A percentile compares a stretch with the other conserved stretches of the same genome.
These are phyloP conservation scores for Blennius ocellaris DNA, from an alignment of 2,113 vertebrate genomes.

Conservation along the genomic window DNA sequence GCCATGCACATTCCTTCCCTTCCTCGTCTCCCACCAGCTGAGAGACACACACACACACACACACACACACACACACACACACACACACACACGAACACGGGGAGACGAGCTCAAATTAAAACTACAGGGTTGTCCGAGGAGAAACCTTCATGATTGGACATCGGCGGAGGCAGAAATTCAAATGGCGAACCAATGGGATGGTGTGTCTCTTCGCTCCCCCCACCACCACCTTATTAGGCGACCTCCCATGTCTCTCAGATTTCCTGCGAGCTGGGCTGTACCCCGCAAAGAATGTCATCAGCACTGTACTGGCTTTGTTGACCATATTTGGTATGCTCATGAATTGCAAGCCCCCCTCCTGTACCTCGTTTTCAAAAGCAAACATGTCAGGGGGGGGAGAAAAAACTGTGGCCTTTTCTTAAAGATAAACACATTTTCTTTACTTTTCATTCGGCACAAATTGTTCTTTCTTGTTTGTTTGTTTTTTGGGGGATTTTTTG, in stretches of 20 bases:
- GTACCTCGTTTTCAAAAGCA: conserved; percentile 35
- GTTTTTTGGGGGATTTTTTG: not conserved
- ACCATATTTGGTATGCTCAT: conserved; percentile 82
- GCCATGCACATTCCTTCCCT: conserved; percentile 83
- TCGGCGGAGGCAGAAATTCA: conserved; percentile 75
- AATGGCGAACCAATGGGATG: conserved; percentile 76
- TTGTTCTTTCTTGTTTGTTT: not conserved
- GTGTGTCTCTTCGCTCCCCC: conserved; percentile 60
- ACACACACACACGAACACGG: conserved; percentile 28
- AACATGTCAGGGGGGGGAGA: conserved; percentile 38
- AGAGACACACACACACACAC: conserved; percentile 25
- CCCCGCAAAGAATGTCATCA: conserved; percentile 68
- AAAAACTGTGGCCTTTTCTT: conserved; percentile 55
- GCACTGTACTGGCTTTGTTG: conserved; percentile 77
- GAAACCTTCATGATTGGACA: conserved; percentile 72
- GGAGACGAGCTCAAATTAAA: conserved; percentile 67
- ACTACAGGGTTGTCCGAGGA: conserved; percentile 51
- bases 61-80: conserved; percentile 25
- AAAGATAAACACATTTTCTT: conserved; percentile 14
- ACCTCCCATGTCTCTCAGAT: conserved; percentile 75
- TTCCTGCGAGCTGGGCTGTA: conserved; percentile 68
- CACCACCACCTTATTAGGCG: conserved; percentile 71
- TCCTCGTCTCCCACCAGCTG: conserved; percentile 74
- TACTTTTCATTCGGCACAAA: conserved; percentile 1
- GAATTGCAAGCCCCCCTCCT: conserved; percentile 56